These are phyloP conservation scores for Marmota flaviventris DNA, from an alignment of 2,113 vertebrate species.

Conservation along the genomic window DNA sequence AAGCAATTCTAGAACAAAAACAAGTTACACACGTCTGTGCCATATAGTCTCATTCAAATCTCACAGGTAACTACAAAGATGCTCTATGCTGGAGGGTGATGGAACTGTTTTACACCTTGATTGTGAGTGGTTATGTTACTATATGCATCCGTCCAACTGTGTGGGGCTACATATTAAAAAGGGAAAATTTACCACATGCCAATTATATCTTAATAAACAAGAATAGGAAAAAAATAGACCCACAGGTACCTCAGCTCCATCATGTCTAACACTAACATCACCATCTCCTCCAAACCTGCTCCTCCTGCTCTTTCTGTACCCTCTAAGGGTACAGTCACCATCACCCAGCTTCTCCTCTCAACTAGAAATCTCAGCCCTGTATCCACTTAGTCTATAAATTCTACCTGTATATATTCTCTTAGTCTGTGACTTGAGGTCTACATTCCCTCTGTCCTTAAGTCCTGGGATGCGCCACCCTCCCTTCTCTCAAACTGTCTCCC, in stretches of 20 bases:
- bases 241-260: neutral
- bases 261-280: neutral
- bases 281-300: neutral
- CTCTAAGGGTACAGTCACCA: neutral
- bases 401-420: neutral
- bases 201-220: neutral
- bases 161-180: neutral
- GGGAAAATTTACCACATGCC: neutral
- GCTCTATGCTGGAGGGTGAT: rapidly evolving
- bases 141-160: neutral
- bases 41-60: neutral
- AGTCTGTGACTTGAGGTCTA: neutral
- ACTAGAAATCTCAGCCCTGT: neutral
- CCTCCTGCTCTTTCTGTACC: neutral
- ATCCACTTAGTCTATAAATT: neutral
- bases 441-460: neutral
- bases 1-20: neutral
- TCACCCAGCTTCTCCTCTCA: neutral
- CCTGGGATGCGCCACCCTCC: neutral
- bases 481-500: neutral
- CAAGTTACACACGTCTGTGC: too few relatives aligned
- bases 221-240: neutral
- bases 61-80: neutral
- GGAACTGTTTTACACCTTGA: too few relatives aligned
- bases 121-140: neutral